Percentiles rank a stretch among this genome's conserved stretches.
Conservation (phyloP, 2,888 invertebrate genomes). For the Apotomis turbidana region DNA sequence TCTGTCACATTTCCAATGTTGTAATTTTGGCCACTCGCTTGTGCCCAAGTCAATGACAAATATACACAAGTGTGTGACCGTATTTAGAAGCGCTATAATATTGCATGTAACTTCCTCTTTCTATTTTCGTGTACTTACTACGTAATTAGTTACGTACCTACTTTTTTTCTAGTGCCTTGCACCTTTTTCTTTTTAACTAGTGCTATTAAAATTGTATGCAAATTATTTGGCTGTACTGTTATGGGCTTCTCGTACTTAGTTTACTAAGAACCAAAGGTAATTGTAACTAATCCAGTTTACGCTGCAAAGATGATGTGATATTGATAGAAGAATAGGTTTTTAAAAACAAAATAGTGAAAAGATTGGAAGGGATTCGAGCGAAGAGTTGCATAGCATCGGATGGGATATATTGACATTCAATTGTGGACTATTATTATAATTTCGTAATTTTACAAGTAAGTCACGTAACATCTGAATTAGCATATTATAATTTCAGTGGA, state of each 20-base stretch:
- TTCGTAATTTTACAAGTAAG: no score
- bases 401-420: conserved; percentile 10
- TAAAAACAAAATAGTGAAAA: not conserved
- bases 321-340: conserved; percentile 2
- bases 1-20: not conserved
- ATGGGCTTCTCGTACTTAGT: conserved; percentile 18
- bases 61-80: not conserved
- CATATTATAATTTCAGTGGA: no score
- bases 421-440: no score
- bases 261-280: conserved; percentile 18
- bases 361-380: not conserved
- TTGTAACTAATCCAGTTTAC: conserved; percentile 5
- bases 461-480: no score
- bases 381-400: conserved; percentile 1
- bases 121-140: conserved; percentile 7
- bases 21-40: not conserved
- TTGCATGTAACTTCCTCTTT: conserved; percentile 28
- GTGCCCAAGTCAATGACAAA: not conserved
- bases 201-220: not conserved
- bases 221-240: not conserved
- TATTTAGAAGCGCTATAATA: not conserved
- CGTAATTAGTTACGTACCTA: not conserved
- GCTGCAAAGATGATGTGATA: conserved; percentile 20
- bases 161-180: conserved; percentile 8
- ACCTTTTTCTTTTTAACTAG: not conserved